Percentiles rank a stretch among this genome's conserved stretches.
phyloP scores from a whole-genome alignment of 2,888 invertebrate genomes.

The Palloptera scutellata region DNA sequence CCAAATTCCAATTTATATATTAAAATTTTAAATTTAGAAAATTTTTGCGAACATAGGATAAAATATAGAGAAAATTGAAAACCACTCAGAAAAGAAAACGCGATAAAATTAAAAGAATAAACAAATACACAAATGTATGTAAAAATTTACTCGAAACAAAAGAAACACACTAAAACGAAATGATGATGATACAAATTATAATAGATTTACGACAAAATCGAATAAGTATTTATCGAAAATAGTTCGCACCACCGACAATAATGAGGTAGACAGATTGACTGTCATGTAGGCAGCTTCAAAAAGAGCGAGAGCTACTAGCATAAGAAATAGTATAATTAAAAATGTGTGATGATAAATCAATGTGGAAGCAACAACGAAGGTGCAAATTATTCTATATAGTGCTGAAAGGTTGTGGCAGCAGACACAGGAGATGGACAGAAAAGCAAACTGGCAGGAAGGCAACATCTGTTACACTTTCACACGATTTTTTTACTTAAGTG shows the following conservation, averaged over 20 bases:
- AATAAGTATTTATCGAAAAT: not conserved
- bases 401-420: not conserved
- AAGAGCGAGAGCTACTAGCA: not conserved
- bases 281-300: not conserved
- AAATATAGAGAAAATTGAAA: too few relatives aligned
- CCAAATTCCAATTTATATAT: too few relatives aligned
- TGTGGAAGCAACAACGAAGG: slow-evolving; percentile 4
- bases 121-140: not conserved
- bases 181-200: not conserved
- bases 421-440: not conserved
- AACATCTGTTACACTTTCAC: slow-evolving; percentile 29
- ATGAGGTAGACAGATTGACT: not conserved
- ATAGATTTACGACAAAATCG: not conserved
- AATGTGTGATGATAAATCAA: slow-evolving; percentile 8
- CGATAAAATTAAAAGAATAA: not conserved
- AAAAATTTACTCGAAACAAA: not conserved
- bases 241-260: not conserved
- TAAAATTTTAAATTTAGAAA: too few relatives aligned
- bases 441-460: not conserved
- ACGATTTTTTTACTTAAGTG: slow-evolving; percentile 9
- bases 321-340: not conserved
- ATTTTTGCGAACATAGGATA: too few relatives aligned
- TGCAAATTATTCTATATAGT: not conserved
- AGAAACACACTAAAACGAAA: not conserved
- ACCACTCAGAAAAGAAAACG: not conserved